phyloP scores from a whole-genome alignment of 2,888 invertebrate genomes.

The Syrista parreyssii region DNA sequence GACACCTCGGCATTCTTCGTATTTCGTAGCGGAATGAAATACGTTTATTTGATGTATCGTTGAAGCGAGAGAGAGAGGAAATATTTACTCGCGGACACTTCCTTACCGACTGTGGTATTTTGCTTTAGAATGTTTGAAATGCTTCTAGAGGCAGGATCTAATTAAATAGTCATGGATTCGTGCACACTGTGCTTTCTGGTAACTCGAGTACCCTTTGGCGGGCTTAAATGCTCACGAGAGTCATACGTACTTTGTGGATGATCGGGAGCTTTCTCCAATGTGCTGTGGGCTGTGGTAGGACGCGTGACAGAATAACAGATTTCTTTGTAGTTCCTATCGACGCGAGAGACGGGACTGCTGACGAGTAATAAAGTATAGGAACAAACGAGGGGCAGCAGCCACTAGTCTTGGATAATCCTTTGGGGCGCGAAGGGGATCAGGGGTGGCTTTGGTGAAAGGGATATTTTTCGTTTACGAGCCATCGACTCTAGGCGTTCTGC shows the following conservation, averaged over 20 bases:
- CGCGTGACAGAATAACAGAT: neutral
- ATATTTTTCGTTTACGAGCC: neutral
- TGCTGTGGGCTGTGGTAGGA: neutral
- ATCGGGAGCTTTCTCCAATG: neutral
- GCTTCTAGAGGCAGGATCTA: neutral
- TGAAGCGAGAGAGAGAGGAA: neutral
- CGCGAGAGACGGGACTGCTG: neutral
- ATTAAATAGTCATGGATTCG: neutral
- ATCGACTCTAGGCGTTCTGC: neutral
- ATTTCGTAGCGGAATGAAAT: no score
- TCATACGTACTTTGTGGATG: neutral
- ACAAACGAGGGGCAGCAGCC: slow-evolving; percentile 31
- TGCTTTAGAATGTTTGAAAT: neutral
- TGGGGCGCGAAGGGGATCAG: neutral
- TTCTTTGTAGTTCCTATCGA: neutral
- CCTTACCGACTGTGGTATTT: neutral
- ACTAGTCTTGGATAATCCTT: slow-evolving; percentile 35
- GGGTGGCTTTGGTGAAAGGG: neutral
- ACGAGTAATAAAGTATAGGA: slow-evolving; percentile 27
- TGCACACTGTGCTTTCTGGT: neutral
- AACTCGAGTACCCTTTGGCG: neutral
- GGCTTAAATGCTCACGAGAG: neutral
- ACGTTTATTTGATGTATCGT: neutral
- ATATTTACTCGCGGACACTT: neutral
- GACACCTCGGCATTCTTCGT: neutral